Base-by-base conservation (phyloP, 2,888 invertebrate genomes). In the Dryocosmus kuriphilus region DNA sequence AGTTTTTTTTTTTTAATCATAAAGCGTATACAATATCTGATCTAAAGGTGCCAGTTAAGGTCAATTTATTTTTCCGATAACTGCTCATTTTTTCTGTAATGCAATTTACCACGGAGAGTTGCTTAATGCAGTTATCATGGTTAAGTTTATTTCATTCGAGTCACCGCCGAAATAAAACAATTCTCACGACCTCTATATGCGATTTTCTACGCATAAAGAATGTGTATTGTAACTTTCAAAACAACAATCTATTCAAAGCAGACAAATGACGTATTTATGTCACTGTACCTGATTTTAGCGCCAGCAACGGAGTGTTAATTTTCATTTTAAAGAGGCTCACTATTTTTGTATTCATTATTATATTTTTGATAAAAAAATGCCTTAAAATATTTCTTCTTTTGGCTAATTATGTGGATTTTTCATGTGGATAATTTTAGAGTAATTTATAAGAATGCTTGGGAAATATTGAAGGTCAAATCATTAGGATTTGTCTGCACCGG, bases 131-230 rank as follows among this genome's bases (percentile, higher is more conserved):
- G 14, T 71, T 55, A 71, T 27, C 51, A 51, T 22, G 32, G 30
- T 71, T 51, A 65, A 24, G 38, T 27, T 22, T 65, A 16, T 71
- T 30, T 55, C 16, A 30, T 55, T 55, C 46, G n/a, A 27, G 24
- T 71, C 46, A n/a, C 35, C 71, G 30, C 51, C 71, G n/a, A 71
- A 71, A 71, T 71, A 55, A 60, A 27, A 71, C 24, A 65, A 41
- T 65, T 65, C 65, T 41, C 38, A 51, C 9, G 46, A n/a, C 71
- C 71, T 71, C 46, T 30, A 51, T 71, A 22, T n/a, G n/a, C 30
- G 30, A 71, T 71, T 71, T 22, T 71, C 51, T 51, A 27, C 27
- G 30, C 30, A 71, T 22, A 51, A 51, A 32, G 71, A 51, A 46
- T 71, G 32, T 30, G 32, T 27, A 30, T 38, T 46, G 14, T 35